phyloP scores from a whole-genome alignment of 2,113 vertebrate genomes.

The Macquaria australasica region DNA sequence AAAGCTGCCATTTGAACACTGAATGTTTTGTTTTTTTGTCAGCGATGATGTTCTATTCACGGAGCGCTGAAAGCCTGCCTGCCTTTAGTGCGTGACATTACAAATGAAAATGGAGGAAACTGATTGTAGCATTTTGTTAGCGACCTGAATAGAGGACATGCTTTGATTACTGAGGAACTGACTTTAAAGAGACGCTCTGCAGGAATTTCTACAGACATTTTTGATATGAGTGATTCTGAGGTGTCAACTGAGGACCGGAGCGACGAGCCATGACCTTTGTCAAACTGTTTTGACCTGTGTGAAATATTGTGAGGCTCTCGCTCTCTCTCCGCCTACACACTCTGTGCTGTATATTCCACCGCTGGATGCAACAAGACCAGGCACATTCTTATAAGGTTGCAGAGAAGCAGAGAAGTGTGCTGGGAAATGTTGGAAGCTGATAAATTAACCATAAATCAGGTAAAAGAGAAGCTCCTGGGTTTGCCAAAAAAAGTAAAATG shows the following conservation, averaged over 20 bases:
- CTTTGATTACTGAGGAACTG: not conserved
- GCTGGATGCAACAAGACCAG: slow-evolving; percentile 17
- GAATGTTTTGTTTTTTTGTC: not conserved
- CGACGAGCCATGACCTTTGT: not conserved
- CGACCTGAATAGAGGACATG: not conserved
- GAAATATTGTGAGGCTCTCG: not conserved
- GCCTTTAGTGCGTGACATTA: not conserved
- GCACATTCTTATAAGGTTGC: not conserved
- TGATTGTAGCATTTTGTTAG: not conserved
- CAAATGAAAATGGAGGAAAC: not conserved
- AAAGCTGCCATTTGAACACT: not conserved
- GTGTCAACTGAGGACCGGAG: not conserved
- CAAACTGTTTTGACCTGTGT: not conserved
- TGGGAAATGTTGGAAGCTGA: not conserved
- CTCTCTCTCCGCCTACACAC: not conserved
- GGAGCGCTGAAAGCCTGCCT: not conserved
- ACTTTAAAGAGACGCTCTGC: not conserved
- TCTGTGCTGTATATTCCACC: not conserved
- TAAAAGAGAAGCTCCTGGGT: not conserved
- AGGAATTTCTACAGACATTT: not conserved
- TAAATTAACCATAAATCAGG: not conserved
- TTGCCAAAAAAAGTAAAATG: not conserved
- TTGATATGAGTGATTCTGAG: not conserved
- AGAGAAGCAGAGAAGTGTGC: not conserved
- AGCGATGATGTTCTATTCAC: not conserved